Evolutionary conservation across 1,140 invertebrate species (phyloP).

Genomic region (Anastatus disparis): DNA sequence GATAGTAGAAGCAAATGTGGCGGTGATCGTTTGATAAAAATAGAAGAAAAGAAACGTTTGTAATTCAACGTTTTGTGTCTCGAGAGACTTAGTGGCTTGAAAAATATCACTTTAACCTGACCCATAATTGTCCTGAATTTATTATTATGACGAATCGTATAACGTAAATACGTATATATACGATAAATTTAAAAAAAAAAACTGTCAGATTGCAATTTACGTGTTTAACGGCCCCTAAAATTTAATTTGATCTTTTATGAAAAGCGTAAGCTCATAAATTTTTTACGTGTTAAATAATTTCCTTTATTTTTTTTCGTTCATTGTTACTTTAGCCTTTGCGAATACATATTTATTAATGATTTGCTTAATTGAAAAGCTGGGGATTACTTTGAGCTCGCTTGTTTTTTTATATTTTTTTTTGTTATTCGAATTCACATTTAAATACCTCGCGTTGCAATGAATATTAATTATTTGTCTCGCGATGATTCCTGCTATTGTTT

Average conservation of each 20-base stretch:
- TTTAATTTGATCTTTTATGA: conserved; percentile 31
- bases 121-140: neutral
- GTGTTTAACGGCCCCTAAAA: conserved; percentile 25
- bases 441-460: no score
- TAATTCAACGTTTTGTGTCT: neutral
- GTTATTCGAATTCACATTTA: no score
- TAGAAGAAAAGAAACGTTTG: neutral
- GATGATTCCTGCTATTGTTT: no score
- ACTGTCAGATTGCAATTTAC: neutral
- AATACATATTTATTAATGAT: conserved; percentile 1
- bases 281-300: no score
- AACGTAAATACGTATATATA: neutral
- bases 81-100: neutral
- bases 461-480: no score
- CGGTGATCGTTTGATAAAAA: neutral
- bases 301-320: neutral
- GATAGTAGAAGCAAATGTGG: neutral
- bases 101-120: conserved; percentile 6
- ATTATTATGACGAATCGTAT: no score
- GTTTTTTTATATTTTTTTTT: no score
- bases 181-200: no score
- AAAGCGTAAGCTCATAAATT: conserved; percentile 14
- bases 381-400: no score
- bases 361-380: conserved; percentile 11
- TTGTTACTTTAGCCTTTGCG: neutral